phyloP scores from a whole-genome alignment of 2,888 invertebrate genomes.

The Cryptocheilus praepositus region DNA sequence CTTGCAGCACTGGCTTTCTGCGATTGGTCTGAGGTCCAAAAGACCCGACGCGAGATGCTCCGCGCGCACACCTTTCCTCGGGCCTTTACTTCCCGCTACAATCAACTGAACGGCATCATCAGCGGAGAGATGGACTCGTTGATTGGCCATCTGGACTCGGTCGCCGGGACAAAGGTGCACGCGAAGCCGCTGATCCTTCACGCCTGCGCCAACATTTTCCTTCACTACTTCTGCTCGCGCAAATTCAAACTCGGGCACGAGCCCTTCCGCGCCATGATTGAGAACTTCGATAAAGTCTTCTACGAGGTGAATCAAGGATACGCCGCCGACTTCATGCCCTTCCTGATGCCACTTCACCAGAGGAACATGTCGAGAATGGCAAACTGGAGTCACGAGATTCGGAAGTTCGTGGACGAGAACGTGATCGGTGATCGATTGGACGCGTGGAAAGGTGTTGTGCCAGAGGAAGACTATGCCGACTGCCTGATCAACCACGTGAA shows the following conservation, averaged over 20 bases:
- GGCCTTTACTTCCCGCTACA: conserved; percentile 77
- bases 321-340: conserved; percentile 81
- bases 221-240: conserved; percentile 79
- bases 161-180: conserved; percentile 54
- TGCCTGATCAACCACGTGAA: conserved; percentile 77
- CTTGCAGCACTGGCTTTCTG: conserved; percentile 81
- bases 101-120: conserved; percentile 76
- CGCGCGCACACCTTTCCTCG: conserved; percentile 79
- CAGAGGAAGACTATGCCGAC: conserved; percentile 78
- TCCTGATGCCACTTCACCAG: conserved; percentile 77
- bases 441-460: conserved; percentile 62
- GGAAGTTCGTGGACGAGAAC: conserved; percentile 76
- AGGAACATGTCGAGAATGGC: conserved; percentile 76
- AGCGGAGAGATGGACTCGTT: conserved; percentile 71
- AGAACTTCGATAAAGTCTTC: conserved; percentile 80
- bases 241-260: conserved; percentile 74
- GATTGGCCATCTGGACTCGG: conserved; percentile 59
- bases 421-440: conserved; percentile 76
- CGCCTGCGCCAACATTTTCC: conserved; percentile 79
- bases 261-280: conserved; percentile 76
- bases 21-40: conserved; percentile 82
- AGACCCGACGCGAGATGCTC: conserved; percentile 78
- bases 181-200: conserved; percentile 76
- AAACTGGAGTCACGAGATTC: conserved; percentile 76
- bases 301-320: conserved; percentile 83